Evolutionary conservation across 2,113 vertebrate species (phyloP), one percentile per base, ranked within the genome.

Genomic region (Myotis yumanensis): DNA sequence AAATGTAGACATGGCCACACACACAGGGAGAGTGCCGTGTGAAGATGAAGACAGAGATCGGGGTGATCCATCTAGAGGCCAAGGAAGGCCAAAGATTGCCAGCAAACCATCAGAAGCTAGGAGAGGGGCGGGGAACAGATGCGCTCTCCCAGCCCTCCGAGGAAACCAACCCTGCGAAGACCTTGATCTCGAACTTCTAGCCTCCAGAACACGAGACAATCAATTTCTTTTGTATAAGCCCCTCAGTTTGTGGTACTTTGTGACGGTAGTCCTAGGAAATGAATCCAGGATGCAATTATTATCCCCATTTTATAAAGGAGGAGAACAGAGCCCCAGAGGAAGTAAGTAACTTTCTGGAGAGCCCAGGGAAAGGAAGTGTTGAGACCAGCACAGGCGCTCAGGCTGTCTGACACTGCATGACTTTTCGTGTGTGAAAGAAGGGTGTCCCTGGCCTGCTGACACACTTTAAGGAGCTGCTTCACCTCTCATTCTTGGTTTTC

Each of bases 1-100:
- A 75, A 18, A 32, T 73, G 46, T 92, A 51, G 51, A 57, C 32
- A 23, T 0, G 69, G 25, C 71, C 14, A 51, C 46, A 23, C 18
- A 81, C 59, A 22, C 23, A 37, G 23, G 25, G 32, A 73, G 16
- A 84, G 15, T 0, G 0, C 22, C 3, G 0, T 1, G 11, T 32
- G 66, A 54, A 35, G 28, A 32, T 80, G 82, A 48, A 86, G 22
- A 51, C 51, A 54, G 86, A 72, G 28, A 52, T 5, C 0, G 11
- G 9, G 30, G 20, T 3, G 25, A 48, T 28, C 6, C 9, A 17
- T 11, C 30, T 83, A 40, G 51, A 90, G 79, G 51, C 22, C 57
- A 64, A 81, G 59, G 32, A 52, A 66, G 1, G 1, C 10, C 25
- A 22, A 22, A 52, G 90, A 94, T 17, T 0, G 16, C 43, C 51